These are phyloP conservation scores for Gallirallus australis DNA, from an alignment of 2,797 vertebrate species.

Conservation along the genomic window DNA sequence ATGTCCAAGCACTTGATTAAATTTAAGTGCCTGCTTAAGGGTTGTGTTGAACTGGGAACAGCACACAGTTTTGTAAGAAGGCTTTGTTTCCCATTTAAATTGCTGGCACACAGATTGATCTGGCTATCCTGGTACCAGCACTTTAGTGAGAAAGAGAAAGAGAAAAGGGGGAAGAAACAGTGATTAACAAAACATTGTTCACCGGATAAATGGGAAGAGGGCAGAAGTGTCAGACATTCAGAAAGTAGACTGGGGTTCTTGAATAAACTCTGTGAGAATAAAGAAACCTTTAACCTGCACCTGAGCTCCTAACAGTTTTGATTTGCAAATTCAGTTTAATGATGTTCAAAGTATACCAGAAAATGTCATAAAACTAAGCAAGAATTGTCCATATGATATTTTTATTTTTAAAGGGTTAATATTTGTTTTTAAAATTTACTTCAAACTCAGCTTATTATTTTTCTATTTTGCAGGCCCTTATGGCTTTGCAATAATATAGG, in stretches of 20 bases:
- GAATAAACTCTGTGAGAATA: neutral
- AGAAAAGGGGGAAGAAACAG: neutral
- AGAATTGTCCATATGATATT: neutral
- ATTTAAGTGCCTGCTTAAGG: neutral
- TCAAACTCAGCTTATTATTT: neutral
- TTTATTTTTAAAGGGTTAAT: neutral
- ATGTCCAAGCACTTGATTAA: neutral
- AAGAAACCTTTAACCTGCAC: neutral
- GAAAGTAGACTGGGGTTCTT: neutral
- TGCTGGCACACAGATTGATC: neutral
- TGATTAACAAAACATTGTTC: neutral
- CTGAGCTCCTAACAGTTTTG: neutral
- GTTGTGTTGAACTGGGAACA: neutral
- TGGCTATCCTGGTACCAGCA: neutral
- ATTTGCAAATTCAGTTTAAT: neutral
- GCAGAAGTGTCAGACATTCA: neutral
- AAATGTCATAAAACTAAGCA: neutral
- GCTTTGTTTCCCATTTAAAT: neutral
- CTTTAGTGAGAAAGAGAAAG: neutral
- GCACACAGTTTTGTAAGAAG: neutral
- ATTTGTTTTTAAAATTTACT: neutral
- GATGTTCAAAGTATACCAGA: neutral
- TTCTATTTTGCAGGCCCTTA: neutral
- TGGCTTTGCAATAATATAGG: neutral
- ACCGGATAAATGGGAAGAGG: neutral